Base-by-base conservation (phyloP, 2,113 vertebrate genomes). In the Zosterops lateralis region DNA sequence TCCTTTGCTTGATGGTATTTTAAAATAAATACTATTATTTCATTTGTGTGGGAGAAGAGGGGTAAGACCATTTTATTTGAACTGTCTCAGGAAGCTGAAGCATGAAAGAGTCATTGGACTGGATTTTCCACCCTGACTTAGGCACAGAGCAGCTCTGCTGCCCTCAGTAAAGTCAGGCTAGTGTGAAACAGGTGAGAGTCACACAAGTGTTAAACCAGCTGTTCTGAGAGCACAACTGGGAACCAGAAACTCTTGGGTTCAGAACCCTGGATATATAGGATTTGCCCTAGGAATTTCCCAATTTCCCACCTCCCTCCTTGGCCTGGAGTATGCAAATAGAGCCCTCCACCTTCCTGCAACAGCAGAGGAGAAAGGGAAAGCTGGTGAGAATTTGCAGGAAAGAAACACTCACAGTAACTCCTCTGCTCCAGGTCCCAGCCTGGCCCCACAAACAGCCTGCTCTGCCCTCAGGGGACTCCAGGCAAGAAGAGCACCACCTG, bases 21-120 rank as follows among this genome's bases (percentile, higher is more conserved):
- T 92, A 20, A 93, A 94, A 90, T 81, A 96, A 88, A 95, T 64
- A 72, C 61, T 62, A 91, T 85, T 92, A 51, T 90, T 89, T 62
- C 79, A 76, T 95, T 90, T 83, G 60, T 19, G 4, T 36, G 48
- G 40, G 45, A 73, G 56, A 40, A 85, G 58, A 85, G 29, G 57
- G n/a, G 14, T 82, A 83, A 85, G 62, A 51, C 66, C 5, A 0
- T 60, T 84, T 86, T 71, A 90, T 15, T 91, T 42, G 77, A 74
- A 90, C 38, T 10, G 18, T 70, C 78, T 64, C 71, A 79, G 75
- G 54, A 96, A 89, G 50, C 40, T 85, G 82, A 89, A 79, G 84
- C 64, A 90, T 47, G 68, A 60, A 68, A 91, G 62, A 86, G 42
- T 34, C 66, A 58, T 6, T 50, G 77, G 44, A 45, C 15, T 78